Conservation (phyloP, 30 jellyfish, hydroid and myxozoan genomes). For the Hydractinia echinata region DNA sequence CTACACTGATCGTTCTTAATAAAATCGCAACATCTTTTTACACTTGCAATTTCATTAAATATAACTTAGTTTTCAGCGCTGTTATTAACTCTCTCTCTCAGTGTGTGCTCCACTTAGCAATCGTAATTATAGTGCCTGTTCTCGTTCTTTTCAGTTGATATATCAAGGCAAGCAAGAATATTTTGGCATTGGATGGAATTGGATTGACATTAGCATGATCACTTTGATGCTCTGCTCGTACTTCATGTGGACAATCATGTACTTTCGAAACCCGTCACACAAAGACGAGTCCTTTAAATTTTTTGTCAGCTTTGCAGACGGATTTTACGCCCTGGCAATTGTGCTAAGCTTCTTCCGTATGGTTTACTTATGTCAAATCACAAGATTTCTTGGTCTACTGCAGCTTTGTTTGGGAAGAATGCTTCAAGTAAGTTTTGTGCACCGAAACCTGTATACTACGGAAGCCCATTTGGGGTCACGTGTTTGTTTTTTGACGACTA, state of each 20-base stretch:
- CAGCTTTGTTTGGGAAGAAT: slow-evolving; percentile 91
- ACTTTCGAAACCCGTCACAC: slow-evolving; percentile 32
- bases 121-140: too few relatives aligned
- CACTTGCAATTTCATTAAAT: too few relatives aligned
- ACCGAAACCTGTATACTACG: too few relatives aligned
- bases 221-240: slow-evolving; percentile 52
- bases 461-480: too few relatives aligned
- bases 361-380: slow-evolving; percentile 82
- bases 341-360: slow-evolving; percentile 80
- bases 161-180: slow-evolving; percentile 51
- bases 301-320: slow-evolving; percentile 53
- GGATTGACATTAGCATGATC: slow-evolving; percentile 82
- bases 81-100: too few relatives aligned
- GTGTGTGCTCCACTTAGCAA: too few relatives aligned
- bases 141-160: slow-evolving; percentile 28
- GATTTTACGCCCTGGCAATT: slow-evolving; percentile 73
- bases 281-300: not conserved
- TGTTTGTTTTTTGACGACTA: too few relatives aligned
- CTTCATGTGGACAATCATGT: slow-evolving; percentile 50
- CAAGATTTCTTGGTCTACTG: slow-evolving; percentile 77
- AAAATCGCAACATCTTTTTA: too few relatives aligned
- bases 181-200: slow-evolving; percentile 76
- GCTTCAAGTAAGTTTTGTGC: slow-evolving; percentile 53
- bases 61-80: too few relatives aligned
- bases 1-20: too few relatives aligned